Evolutionary conservation across 2,888 invertebrate genomes (phyloP).

Genomic region (Papilio demoleus): DNA sequence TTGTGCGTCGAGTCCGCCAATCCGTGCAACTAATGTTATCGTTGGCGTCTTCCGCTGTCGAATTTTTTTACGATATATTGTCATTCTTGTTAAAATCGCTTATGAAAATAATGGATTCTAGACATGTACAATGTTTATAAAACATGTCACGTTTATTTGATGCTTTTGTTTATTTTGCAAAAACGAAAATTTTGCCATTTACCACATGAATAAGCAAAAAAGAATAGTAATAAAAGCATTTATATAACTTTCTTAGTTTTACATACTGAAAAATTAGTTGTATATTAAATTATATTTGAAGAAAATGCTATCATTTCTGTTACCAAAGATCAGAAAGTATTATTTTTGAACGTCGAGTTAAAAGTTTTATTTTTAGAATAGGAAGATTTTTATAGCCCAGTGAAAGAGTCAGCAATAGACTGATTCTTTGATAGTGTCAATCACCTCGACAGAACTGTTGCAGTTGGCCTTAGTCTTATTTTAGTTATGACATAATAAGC

Average conservation of each 20-base stretch:
- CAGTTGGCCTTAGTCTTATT: background rate
- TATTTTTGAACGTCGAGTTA: conserved; percentile 1
- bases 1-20: no score
- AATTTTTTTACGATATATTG: background rate
- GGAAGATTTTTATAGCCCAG: background rate
- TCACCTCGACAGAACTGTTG: conserved; percentile 1
- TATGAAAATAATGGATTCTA: conserved; percentile 30
- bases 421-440: conserved; percentile 20
- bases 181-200: conserved; percentile 2
- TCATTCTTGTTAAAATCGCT: background rate
- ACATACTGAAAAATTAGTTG: background rate
- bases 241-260: background rate
- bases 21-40: no score
- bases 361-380: conserved; percentile 7
- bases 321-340: background rate
- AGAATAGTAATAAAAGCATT: background rate
- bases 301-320: conserved; percentile 2
- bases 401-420: conserved; percentile 10
- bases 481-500: background rate
- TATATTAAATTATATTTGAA: background rate
- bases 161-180: conserved; percentile 14
- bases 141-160: conserved; percentile 13
- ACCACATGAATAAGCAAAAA: background rate
- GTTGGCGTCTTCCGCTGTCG: no score
- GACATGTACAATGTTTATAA: conserved; percentile 29